Base-by-base conservation (phyloP, 2,113 vertebrate genomes). In the Poeciliopsis prolifica region DNA sequence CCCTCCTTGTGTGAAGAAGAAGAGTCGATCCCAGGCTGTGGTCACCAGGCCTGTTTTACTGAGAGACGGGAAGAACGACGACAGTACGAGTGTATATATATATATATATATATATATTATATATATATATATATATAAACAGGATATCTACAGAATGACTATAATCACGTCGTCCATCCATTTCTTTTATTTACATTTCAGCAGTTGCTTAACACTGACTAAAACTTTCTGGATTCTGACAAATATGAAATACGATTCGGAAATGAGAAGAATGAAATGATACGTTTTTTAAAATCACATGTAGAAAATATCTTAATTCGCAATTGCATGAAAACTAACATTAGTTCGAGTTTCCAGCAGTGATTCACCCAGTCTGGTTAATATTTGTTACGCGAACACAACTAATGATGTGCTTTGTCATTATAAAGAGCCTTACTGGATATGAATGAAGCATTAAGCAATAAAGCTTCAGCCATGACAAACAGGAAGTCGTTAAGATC, bases 1-100 rank as follows among this genome's bases (percentile, higher is more conserved):
- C 51, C 98, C 98, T 5, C 98, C 98, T 94, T 99, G 98, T 48
- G 97, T 99, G 94, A 99, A 99, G 95, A 99, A 99, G 91, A 96
- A 99, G 0, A 98, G 94, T 44, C 98, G 94, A 87, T 99, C 98
- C 98, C 98, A 99, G 30, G 96, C 96, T 86, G 98, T 99, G 75
- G 96, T 97, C 90, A 99, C 98, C 77, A 99, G 94, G 72, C 98
- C 98, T 0, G 97, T 99, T 94, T 98, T 99, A 93, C 98, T 99
- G 85, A 44, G 29, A 72, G 61, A 3, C 62, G 13, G n/a, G 24
- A 72, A 11, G 35, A 70, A 15, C 29, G 31, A 31, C 29, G 10
- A 31, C 29, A 65, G 58, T 12, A 19, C n/a, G 31, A 5, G 4
- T 61, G 2, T 17, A 5, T 15, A 62, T 0, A 29, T 30, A 6